Evolutionary conservation across 2,797 vertebrate genomes (phyloP).

Genomic region (Peromyscus aztecus): DNA sequence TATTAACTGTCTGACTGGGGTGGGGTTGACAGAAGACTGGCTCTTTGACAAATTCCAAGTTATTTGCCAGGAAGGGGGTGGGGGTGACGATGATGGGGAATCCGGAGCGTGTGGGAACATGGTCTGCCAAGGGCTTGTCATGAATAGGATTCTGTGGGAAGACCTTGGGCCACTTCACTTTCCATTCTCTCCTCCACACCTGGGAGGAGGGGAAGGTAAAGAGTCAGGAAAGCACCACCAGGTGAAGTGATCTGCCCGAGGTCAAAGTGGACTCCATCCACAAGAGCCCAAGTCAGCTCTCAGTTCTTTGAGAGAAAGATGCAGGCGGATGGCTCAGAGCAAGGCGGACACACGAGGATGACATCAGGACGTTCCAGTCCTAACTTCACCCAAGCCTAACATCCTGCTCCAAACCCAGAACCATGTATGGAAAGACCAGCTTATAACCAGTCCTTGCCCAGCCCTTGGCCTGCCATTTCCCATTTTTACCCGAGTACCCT

Average conservation of each 20-base stretch:
- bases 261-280: not conserved
- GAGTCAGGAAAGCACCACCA: not conserved
- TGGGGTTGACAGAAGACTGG: conserved; percentile 65
- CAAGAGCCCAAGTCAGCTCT: not conserved
- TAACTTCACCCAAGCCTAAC: not conserved
- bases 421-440: not conserved
- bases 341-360: not conserved
- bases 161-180: not conserved
- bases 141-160: not conserved
- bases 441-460: not conserved
- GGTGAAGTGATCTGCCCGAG: not conserved
- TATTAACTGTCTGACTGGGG: conserved; percentile 79
- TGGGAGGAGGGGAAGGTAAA: rapidly evolving
- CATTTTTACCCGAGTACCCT: not conserved
- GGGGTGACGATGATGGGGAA: not conserved
- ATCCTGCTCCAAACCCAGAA: not conserved
- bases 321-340: not conserved
- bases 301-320: not conserved
- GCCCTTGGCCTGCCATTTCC: not conserved
- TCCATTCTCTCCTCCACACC: not conserved
- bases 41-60: conserved; percentile 49
- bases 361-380: not conserved
- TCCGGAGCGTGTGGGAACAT: not conserved
- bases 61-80: conserved; percentile 28
- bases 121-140: not conserved